phyloP scores from a whole-genome alignment of 2,888 invertebrate species.

The Minunthozetes semirufus region DNA sequence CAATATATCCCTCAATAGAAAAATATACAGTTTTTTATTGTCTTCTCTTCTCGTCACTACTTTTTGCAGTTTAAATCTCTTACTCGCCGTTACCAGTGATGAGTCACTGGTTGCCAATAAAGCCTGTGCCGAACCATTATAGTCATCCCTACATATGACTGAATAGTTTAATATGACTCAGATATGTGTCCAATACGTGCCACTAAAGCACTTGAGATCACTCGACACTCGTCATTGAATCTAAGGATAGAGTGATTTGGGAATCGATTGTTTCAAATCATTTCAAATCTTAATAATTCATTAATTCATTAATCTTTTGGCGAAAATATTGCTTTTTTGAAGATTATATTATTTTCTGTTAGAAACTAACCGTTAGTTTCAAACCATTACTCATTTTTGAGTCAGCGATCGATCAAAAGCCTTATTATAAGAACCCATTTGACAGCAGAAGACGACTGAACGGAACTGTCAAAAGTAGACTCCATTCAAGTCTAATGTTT shows the following conservation, averaged over 20 bases:
- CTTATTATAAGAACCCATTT: slow-evolving; percentile 1
- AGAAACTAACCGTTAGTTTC: slow-evolving; percentile 10
- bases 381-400: background rate
- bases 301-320: background rate
- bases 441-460: slow-evolving; percentile 3
- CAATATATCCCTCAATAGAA: background rate
- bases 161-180: background rate
- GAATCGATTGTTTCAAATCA: no score
- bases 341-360: background rate
- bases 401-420: slow-evolving; percentile 10
- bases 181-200: background rate
- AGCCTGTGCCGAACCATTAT: background rate
- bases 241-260: no score
- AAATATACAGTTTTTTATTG: background rate
- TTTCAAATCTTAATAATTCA: background rate
- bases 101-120: slow-evolving; percentile 25
- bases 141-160: background rate
- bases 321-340: background rate
- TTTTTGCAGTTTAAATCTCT: background rate
- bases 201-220: background rate
- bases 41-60: background rate
- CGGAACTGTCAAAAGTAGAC: slow-evolving; percentile 1
- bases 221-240: background rate
- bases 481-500: slow-evolving; percentile 5
- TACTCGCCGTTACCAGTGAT: background rate